Evolutionary conservation across 2,888 invertebrate genomes (phyloP), one percentile per base, ranked within the genome.

Genomic region (Leuctra nigra): DNA sequence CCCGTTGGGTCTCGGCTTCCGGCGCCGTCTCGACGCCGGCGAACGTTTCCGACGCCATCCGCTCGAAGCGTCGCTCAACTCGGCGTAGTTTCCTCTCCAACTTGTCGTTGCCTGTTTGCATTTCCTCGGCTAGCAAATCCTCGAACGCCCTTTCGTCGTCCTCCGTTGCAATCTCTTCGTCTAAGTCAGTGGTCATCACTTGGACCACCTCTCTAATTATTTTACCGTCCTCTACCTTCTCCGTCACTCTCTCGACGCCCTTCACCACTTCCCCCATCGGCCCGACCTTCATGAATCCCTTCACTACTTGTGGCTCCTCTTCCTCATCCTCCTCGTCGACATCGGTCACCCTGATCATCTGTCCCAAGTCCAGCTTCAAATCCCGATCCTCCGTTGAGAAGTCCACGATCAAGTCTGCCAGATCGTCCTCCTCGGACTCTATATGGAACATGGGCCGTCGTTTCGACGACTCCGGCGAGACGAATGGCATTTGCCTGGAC

Each of bases 41-140:
- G 56, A 75, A 63, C 16, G 70, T 70, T 64, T 76, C 71, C 13
- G 76, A 76, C 39, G 76, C 75, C 73, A 77, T 74, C 63, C 74
- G 65, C 66, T 77, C 76, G 66, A 77, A 77, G 65, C 74, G 72
- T 56, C 75, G 68, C 63, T 77, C 77, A 52, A 76, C 73, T 59
- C 73, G 67, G 59, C 69, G 69, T 44, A 74, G 65, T 67, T 74
- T 75, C 57, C 68, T 68, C 61, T 73, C 72, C 11, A 61, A 62
- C 63, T 67, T 68, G 7, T 66, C 63, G 50, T 64, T 22, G 3
- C 38, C 47, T 13, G 16, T 46, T 41, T 14, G 16, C n/a, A 33
- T 24, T 11, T 44, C 44, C 23, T 20, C 23, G 18, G 18, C 22
- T n/a, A 4, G 48, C 1, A 50, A 22, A 9, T 50, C 50, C 1